Percentiles rank a stretch among this genome's conserved stretches.
Evolutionary conservation across 2,797 vertebrate genomes (phyloP).

Genomic region (Rachycentron canadum): DNA sequence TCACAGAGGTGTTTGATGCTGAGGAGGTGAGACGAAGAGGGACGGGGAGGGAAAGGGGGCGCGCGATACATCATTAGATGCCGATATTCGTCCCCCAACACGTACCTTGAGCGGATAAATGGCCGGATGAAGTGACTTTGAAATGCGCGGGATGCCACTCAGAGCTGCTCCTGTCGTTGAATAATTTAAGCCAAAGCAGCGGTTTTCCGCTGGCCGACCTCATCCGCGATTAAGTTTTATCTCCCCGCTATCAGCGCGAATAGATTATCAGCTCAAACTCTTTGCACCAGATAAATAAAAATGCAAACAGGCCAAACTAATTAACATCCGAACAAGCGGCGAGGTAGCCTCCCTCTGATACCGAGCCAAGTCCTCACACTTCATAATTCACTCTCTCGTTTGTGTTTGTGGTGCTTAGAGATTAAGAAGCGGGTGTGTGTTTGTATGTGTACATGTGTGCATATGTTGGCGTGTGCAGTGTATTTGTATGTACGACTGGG

Average conservation of each 20-base stretch:
- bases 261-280: slow-evolving; percentile 74
- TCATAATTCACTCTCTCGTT: slow-evolving; percentile 70
- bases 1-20: slow-evolving; percentile 54
- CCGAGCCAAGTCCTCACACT: slow-evolving; percentile 72
- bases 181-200: slow-evolving; percentile 75
- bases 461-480: slow-evolving; percentile 15
- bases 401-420: slow-evolving; percentile 57
- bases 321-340: slow-evolving; percentile 76
- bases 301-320: slow-evolving; percentile 80
- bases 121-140: slow-evolving; percentile 67
- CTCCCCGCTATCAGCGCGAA: slow-evolving; percentile 66
- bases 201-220: slow-evolving; percentile 49
- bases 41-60: not conserved
- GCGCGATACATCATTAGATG: slow-evolving; percentile 36
- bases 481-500: slow-evolving; percentile 13
- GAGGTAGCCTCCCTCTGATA: slow-evolving; percentile 70
- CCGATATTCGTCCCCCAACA: slow-evolving; percentile 47
- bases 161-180: slow-evolving; percentile 44
- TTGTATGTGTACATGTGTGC: slow-evolving; percentile 34
- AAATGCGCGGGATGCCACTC: slow-evolving; percentile 73
- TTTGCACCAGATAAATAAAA: slow-evolving; percentile 66
- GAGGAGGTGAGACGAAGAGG: slow-evolving; percentile 30
- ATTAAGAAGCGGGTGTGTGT: slow-evolving; percentile 61
- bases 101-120: slow-evolving; percentile 67
- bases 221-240: slow-evolving; percentile 62